Percentiles rank a stretch among this genome's conserved stretches.
phyloP scores from a whole-genome alignment of 2,113 vertebrate species.

The Eleginops maclovinus region DNA sequence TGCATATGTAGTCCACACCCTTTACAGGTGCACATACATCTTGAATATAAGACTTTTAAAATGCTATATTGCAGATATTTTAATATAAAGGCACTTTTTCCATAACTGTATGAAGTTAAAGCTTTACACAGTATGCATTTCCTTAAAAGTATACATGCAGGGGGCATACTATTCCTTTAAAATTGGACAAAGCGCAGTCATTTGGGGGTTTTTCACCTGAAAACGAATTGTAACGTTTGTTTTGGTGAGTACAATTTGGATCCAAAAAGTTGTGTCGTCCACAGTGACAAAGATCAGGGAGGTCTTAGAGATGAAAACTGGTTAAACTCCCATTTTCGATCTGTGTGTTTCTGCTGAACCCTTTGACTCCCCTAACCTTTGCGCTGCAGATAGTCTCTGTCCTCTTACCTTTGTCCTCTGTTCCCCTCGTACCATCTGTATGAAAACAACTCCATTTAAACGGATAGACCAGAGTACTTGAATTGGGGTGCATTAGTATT shows the following conservation, averaged over 20 bases:
- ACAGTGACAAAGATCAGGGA: not conserved
- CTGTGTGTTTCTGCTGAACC: conserved; percentile 27
- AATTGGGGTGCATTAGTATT: no score
- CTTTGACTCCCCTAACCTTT: conserved; percentile 29
- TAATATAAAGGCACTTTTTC: not conserved
- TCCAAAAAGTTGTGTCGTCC: conserved; percentile 13
- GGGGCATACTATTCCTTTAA: no score
- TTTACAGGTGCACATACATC: not conserved
- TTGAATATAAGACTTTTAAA: not conserved
- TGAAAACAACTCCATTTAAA: no score
- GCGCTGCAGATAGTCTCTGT: not conserved
- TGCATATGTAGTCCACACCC: no score
- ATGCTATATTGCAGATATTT: not conserved
- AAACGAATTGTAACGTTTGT: not conserved
- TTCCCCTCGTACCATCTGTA: not conserved
- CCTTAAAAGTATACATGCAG: not conserved
- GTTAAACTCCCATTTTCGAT: conserved; percentile 27
- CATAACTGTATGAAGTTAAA: not conserved
- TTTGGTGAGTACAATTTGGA: not conserved
- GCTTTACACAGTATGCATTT: not conserved
- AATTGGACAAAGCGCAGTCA: not conserved
- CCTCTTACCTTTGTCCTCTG: conserved; percentile 32
- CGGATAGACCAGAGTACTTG: no score
- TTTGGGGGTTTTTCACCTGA: not conserved
- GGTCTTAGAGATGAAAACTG: not conserved